A percentile compares a stretch with the other conserved stretches of the same genome.
These are phyloP conservation scores for Omphaloscelis lunosa DNA, from an alignment of 2,888 invertebrate genomes.

Conservation along the genomic window DNA sequence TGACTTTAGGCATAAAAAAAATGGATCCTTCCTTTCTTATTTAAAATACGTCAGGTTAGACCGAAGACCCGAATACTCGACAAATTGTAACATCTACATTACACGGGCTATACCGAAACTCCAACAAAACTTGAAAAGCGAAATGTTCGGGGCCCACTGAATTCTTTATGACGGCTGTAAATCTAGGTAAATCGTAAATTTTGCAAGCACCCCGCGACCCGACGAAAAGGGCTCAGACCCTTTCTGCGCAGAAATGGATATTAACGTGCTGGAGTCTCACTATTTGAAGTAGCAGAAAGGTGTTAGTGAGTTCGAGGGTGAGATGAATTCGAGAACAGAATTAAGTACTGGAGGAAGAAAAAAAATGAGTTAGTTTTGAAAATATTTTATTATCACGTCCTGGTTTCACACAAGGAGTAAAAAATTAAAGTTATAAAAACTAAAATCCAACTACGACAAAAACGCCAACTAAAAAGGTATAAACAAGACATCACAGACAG, in stretches of 20 bases:
- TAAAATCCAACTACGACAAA: too few relatives aligned
- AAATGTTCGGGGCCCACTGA: constrained; percentile 76
- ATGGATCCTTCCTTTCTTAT: constrained; percentile 19
- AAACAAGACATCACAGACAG: too few relatives aligned
- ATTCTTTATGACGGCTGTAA: constrained; percentile 87
- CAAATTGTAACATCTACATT: constrained; percentile 60
- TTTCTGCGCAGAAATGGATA: constrained; percentile 77
- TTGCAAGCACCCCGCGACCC: constrained; percentile 77
- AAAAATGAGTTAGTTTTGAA: too few relatives aligned
- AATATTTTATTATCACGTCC: too few relatives aligned
- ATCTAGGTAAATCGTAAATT: constrained; percentile 87
- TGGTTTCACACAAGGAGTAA: too few relatives aligned
- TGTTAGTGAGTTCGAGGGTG: constrained; percentile 16
- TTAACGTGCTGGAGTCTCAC: constrained; percentile 68
- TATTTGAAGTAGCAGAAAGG: constrained; percentile 30
- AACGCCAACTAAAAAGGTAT: too few relatives aligned
- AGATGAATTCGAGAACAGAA: constrained; percentile 6
- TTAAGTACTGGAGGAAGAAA: background rate
- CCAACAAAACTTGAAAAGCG: constrained; percentile 73
- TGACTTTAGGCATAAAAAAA: constrained; percentile 12
- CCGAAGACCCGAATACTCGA: constrained; percentile 40
- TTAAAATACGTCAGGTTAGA: constrained; percentile 30
- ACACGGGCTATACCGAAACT: constrained; percentile 42
- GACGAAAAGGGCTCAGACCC: constrained; percentile 77
- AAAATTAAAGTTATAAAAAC: too few relatives aligned